These are phyloP conservation scores for Promerops cafer DNA, from an alignment of 2,113 vertebrate species.

Conservation along the genomic window DNA sequence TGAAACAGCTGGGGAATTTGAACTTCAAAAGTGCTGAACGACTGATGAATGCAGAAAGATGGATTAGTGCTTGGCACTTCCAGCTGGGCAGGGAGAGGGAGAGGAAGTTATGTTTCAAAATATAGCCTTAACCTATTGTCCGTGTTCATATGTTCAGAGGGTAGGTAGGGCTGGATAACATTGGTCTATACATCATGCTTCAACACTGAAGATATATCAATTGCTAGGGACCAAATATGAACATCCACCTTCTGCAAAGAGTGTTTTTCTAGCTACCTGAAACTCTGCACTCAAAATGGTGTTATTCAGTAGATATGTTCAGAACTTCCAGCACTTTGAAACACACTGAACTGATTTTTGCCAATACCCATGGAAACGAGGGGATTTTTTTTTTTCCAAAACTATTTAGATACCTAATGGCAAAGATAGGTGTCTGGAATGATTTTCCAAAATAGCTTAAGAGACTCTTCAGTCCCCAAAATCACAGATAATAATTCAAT, in stretches of 20 bases:
- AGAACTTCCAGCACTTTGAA: neutral
- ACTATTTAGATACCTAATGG: neutral
- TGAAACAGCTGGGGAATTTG: slow-evolving; percentile 5
- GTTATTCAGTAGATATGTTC: neutral
- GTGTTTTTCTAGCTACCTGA: neutral
- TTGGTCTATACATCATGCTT: neutral
- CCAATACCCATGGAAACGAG: neutral
- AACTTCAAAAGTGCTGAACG: neutral
- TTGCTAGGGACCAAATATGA: neutral
- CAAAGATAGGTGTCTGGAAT: neutral
- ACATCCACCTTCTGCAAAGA: neutral
- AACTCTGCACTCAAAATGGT: neutral
- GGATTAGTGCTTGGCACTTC: neutral
- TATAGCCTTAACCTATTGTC: neutral
- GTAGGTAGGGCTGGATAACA: neutral
- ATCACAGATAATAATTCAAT: neutral
- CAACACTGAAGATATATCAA: neutral
- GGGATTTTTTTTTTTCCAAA: neutral
- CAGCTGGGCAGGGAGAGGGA: neutral
- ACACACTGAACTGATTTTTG: neutral
- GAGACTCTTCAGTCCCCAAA: neutral
- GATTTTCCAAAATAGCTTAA: neutral
- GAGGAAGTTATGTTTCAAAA: neutral
- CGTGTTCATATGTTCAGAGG: neutral
- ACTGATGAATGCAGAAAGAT: neutral